Evolutionary conservation across 2,113 vertebrate species (phyloP), one percentile per base, ranked within the genome.

Genomic region (Asarcornis scutulata): DNA sequence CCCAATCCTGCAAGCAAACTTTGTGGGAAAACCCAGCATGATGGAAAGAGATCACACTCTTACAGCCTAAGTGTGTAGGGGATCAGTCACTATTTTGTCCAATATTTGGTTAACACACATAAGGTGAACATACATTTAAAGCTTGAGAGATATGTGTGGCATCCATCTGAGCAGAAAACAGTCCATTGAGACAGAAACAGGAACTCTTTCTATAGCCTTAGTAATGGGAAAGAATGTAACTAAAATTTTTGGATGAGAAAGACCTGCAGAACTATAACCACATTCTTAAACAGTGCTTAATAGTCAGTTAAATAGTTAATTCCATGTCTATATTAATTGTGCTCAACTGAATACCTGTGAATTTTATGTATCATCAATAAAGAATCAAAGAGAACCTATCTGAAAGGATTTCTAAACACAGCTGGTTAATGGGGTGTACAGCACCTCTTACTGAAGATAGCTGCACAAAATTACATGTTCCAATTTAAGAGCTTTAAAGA

Each of bases 381-480:
- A 94, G 42, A 94, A 64, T 56, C 36, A 71, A 74, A 93, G 66
- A 91, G 63, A 92, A 89, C 75, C 55, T 55, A 17, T 71, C 40
- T 59, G 48, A 29, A 67, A 72, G 62, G 67, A 31, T 2, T 77
- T 14, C n/a, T 83, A 92, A 69, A 64, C 74, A 58, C 44, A 88
- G 44, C 55, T 77, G 66, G 68, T 93, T 96, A 93, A 89, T 83
- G 79, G 94, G 95, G 69, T 66, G 73, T 71, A 91, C 44, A 86
- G 59, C 68, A 83, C 55, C 73, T 83, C 56, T 85, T 34, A 55
- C 55, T 73, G 82, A 58, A 78, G 80, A 74, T 4, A 94, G 59
- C 82, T 34, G 26, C 55, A 55, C 38, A 86, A 87, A 31, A 59
- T 26, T 20, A 25, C 3, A 1, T n/a, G 13, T 67, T 81, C 93